These are phyloP conservation scores for Hystrix brachyura DNA, from an alignment of 2,113 vertebrate species.

Conservation along the genomic window DNA sequence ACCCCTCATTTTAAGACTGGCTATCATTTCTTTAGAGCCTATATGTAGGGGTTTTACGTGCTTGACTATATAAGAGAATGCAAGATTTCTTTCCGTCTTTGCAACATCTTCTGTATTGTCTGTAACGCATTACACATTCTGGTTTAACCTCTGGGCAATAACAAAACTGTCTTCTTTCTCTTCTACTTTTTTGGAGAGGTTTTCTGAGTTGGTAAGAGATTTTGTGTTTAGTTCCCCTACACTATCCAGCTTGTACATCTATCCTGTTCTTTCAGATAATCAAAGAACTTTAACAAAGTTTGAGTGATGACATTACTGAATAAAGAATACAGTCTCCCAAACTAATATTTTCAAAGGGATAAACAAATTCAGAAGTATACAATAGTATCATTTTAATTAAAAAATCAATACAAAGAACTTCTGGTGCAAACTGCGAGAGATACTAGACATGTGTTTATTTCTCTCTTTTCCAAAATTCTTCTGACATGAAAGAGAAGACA, in stretches of 20 bases:
- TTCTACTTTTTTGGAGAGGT: conserved; percentile 2
- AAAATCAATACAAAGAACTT: not conserved
- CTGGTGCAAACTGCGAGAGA: not conserved
- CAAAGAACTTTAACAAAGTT: not conserved
- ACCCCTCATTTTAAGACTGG: not conserved
- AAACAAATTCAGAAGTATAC: not conserved
- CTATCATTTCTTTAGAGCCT: not conserved
- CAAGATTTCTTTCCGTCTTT: conserved; percentile 23
- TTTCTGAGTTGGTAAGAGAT: not conserved
- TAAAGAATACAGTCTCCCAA: not conserved
- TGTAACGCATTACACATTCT: not conserved
- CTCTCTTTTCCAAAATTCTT: not conserved
- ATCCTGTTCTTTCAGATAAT: not conserved
- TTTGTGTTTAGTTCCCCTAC: not conserved
- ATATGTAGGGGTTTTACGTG: not conserved
- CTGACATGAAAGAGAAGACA: not conserved
- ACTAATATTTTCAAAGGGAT: not conserved
- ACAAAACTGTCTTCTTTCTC: conserved; percentile 5
- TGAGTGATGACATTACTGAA: not conserved
- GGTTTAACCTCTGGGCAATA: conserved; percentile 24
- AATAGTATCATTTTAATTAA: not conserved
- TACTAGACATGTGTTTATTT: not conserved
- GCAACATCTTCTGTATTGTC: not conserved
- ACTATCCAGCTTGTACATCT: not conserved
- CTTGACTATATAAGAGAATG: not conserved